Base-by-base conservation (phyloP, 2,888 invertebrate genomes). In the Pimpla rufipes region DNA sequence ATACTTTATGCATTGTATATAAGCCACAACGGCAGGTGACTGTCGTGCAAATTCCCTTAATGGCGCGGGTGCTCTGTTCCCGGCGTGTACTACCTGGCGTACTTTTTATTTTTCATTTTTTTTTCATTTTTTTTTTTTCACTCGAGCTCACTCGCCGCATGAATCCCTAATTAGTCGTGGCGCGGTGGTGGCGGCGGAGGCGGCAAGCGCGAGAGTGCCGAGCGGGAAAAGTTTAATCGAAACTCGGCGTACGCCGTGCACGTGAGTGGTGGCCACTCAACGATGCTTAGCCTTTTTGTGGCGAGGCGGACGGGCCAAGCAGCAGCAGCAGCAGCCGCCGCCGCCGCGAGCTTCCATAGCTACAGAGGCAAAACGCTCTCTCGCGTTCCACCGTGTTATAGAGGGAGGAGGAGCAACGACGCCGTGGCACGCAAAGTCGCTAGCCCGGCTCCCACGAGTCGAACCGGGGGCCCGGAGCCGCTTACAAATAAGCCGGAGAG, bases 401-500 rank as follows among this genome's bases (percentile, higher is more conserved):
- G n/a, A 11, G n/a, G 50, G 23, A 42, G n/a, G 50, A 40, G 71
- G n/a, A 59, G 47, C n/a, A 47, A 45, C 23, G 45, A n/a, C 18
- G 59, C 16, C 18, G 37, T 37, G 45, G 11, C 23, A 59, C 23
- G 37, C 42, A 62, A 47, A 57, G 71, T 47, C n/a, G n/a, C 57
- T 13, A 40, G 52, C n/a, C n/a, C n/a, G n/a, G 18, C 37, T 50
- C 16, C 7, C n/a, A 23, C 29, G 7, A 47, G 45, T 57, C 40
- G 37, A 55, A 45, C 55, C 62, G 68, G 29, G 29, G 29, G 29
- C 29, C 29, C 16, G 18, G 74, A 57, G 75, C 35, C 37, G 83
- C 83, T 78, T 83, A 78, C 80, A 77, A 80, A 83, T 83, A 80
- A 83, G 80, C 80, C 57, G 37, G 35, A 11, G 62, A 83, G 77